Percentiles rank a stretch among this genome's conserved stretches.
These are phyloP conservation scores for Oscheius sp. DNA, from an alignment of 2,888 invertebrate genomes.

Conservation along the genomic window DNA sequence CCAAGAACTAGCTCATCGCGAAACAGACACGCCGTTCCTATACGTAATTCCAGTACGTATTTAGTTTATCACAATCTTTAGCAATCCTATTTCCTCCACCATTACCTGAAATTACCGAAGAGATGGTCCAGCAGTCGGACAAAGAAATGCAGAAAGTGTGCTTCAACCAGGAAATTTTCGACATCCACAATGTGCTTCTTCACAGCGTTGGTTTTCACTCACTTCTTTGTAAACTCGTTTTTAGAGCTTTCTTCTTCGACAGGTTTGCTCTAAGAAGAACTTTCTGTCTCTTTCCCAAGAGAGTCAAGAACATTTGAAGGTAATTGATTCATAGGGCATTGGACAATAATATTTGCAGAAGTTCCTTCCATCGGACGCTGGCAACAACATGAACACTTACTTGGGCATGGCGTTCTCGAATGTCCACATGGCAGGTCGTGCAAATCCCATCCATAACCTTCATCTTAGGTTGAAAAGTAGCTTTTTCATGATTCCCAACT, in stretches of 20 bases:
- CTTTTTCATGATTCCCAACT: constrained; percentile 10
- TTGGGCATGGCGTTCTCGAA: constrained; percentile 39
- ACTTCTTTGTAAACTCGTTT: background rate
- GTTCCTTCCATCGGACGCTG: constrained; percentile 13
- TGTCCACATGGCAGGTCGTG: constrained; percentile 38
- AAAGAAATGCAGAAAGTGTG: constrained; percentile 15
- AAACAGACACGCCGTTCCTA: background rate
- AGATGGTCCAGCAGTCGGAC: constrained; percentile 2
- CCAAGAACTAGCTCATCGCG: background rate
- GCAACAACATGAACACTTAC: constrained; percentile 19
- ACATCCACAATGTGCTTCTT: constrained; percentile 5
- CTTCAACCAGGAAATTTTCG: constrained; percentile 18
- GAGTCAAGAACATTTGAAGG: constrained; percentile 5
- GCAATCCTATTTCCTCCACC: background rate
- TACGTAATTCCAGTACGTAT: background rate
- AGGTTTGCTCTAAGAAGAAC: background rate
- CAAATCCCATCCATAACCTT: constrained; percentile 42
- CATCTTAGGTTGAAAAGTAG: constrained; percentile 38
- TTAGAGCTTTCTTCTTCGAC: background rate
- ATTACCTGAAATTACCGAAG: constrained; percentile 1
- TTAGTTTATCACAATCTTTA: background rate
- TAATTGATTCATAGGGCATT: background rate
- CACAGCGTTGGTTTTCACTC: constrained; percentile 9
- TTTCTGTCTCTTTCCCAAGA: constrained; percentile 4
- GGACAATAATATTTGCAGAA: background rate